Conservation (phyloP, 2,888 invertebrate genomes). For the Chrysolina americana region DNA sequence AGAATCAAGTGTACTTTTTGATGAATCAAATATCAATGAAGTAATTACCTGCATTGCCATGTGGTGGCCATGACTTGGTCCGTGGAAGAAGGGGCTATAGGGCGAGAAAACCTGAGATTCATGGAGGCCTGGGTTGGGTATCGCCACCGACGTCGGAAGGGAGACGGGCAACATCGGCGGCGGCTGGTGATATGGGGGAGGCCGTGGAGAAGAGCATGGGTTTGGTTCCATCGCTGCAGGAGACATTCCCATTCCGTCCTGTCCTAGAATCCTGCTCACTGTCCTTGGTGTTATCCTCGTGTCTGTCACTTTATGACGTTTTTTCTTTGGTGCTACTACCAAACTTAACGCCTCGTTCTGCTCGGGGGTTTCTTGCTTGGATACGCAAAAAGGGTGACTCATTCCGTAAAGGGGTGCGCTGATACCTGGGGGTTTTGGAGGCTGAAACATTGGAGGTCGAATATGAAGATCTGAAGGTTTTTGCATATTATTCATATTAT, state of each 20-base stretch:
- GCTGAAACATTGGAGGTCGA: constrained; percentile 86
- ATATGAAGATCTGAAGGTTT: constrained; percentile 74
- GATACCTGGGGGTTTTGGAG: constrained; percentile 82
- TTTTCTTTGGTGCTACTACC: constrained; percentile 96
- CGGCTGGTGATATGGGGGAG: constrained; percentile 78
- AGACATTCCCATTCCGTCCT: constrained; percentile 82
- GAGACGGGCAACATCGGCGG: constrained; percentile 90
- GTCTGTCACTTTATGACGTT: constrained; percentile 97
- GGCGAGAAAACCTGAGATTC: constrained; percentile 95
- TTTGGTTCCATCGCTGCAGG: constrained; percentile 74
- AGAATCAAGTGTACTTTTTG: background rate
- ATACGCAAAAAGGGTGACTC: constrained; percentile 74
- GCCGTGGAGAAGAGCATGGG: constrained; percentile 74
- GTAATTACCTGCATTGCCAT: constrained; percentile 69
- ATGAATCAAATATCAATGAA: background rate
- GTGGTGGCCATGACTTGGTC: constrained; percentile 70
- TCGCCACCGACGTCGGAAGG: constrained; percentile 95
- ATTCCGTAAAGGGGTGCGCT: constrained; percentile 76
- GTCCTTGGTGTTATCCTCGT: constrained; percentile 93
- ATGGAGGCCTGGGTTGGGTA: constrained; percentile 95
- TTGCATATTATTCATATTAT: constrained; percentile 63
- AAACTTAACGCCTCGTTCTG: constrained; percentile 95
- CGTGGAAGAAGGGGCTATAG: constrained; percentile 90
- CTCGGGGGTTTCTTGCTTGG: constrained; percentile 80
- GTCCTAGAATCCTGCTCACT: constrained; percentile 86